phyloP scores from a whole-genome alignment of 2,888 invertebrate genomes.

The Lithophane semibrunnea region DNA sequence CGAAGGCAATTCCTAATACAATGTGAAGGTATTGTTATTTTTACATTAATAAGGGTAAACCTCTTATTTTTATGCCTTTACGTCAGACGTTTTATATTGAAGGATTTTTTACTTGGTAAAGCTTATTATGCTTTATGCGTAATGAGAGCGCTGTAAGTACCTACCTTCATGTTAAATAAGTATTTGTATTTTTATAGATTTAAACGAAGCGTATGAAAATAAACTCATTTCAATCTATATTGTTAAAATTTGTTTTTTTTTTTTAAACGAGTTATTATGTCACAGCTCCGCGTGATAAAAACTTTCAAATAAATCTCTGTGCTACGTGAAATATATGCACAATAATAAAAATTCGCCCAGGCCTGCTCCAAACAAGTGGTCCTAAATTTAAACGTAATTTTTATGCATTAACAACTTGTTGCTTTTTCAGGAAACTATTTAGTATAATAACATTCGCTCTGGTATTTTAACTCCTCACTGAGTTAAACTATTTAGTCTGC shows the following conservation, averaged over 20 bases:
- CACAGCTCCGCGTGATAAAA: background rate
- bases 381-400: constrained; percentile 41
- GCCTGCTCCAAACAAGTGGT: constrained; percentile 21
- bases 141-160: constrained; percentile 3
- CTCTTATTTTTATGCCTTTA: constrained; percentile 12
- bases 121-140: background rate
- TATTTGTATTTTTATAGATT: background rate
- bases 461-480: constrained; percentile 9
- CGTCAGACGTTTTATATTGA: background rate
- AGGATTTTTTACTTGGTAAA: constrained; percentile 16
- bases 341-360: constrained; percentile 25
- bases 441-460: constrained; percentile 13
- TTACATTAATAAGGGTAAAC: constrained; percentile 34
- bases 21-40: constrained; percentile 17
- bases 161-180: background rate
- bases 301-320: constrained; percentile 17
- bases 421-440: constrained; percentile 41
- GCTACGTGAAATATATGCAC: constrained; percentile 31
- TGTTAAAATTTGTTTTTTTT: too few species aligned
- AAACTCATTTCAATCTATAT: background rate
- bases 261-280: background rate
- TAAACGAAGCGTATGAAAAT: background rate
- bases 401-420: constrained; percentile 35
- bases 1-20: background rate
- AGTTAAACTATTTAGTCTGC: constrained; percentile 12